A percentile compares a stretch with the other conserved stretches of the same genome.
phyloP scores from a whole-genome alignment of 2,797 vertebrate genomes.

The Anguilla pacifica region DNA sequence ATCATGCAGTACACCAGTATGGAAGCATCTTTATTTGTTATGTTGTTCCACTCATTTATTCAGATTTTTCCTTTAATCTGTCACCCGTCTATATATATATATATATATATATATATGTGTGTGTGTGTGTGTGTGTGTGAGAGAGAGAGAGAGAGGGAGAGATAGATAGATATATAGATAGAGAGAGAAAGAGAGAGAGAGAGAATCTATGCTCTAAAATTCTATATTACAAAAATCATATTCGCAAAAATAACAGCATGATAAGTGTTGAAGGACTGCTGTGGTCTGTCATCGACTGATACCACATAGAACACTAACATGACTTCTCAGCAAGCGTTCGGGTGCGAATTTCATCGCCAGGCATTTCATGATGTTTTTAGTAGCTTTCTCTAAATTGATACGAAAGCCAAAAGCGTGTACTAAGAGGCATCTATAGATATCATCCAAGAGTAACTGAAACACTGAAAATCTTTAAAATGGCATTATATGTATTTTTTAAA shows the following conservation, averaged over 20 bases:
- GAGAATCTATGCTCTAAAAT: not conserved
- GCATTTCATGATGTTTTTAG: not conserved
- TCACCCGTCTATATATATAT: too few species aligned
- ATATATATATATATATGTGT: too few species aligned
- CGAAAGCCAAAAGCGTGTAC: not conserved
- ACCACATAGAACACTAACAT: not conserved
- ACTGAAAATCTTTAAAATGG: not conserved
- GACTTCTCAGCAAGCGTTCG: not conserved
- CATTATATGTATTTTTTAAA: too few species aligned
- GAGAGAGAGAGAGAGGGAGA: too few species aligned
- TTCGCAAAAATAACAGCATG: not conserved
- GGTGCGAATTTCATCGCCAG: not conserved
- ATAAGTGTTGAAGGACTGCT: not conserved
- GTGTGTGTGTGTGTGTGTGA: too few species aligned
- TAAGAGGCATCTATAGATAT: not conserved
- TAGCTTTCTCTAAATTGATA: not conserved
- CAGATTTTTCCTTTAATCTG: too few species aligned
- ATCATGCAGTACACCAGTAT: too few species aligned
- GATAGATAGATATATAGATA: too few species aligned
- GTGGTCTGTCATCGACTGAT: not conserved
- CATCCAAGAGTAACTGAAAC: not conserved
- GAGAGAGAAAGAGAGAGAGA: too few species aligned
- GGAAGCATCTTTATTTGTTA: too few species aligned
- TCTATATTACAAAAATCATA: not conserved
- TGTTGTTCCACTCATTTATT: too few species aligned